Conservation (phyloP, 2,888 invertebrate species). For the Polietes domitor region DNA sequence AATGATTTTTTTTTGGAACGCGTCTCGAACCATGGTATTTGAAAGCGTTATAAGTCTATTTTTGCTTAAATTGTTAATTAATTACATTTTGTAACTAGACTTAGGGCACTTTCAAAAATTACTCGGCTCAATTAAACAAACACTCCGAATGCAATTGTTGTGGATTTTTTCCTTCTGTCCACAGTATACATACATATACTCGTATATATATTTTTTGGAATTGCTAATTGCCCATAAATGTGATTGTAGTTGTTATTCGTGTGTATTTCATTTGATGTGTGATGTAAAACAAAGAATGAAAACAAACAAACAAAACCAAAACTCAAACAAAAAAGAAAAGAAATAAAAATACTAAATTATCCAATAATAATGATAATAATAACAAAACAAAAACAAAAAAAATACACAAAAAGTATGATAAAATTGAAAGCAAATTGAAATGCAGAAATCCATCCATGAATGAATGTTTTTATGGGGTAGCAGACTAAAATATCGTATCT, state of each 20-base stretch:
- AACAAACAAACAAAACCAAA: constrained; percentile 44
- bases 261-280: constrained; percentile 64
- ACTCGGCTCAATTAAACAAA: no score
- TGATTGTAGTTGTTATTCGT: constrained; percentile 43
- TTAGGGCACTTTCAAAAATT: no score
- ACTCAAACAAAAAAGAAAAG: no score
- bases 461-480: constrained; percentile 78
- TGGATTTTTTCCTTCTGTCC: not conserved
- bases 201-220: not conserved
- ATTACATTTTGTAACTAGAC: no score
- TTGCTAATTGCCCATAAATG: constrained; percentile 42
- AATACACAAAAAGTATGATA: no score
- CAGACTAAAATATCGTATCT: constrained; percentile 78
- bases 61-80: no score
- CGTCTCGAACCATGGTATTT: no score
- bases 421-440: constrained; percentile 49
- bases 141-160: not conserved
- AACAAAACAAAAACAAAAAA: no score
- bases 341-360: no score
- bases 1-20: no score
- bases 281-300: constrained; percentile 16
- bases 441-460: constrained; percentile 56
- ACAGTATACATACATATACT: not conserved
- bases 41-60: no score
- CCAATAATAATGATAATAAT: no score